Conservation (phyloP, 1,140 invertebrate species). For the Pararge aegeria region DNA sequence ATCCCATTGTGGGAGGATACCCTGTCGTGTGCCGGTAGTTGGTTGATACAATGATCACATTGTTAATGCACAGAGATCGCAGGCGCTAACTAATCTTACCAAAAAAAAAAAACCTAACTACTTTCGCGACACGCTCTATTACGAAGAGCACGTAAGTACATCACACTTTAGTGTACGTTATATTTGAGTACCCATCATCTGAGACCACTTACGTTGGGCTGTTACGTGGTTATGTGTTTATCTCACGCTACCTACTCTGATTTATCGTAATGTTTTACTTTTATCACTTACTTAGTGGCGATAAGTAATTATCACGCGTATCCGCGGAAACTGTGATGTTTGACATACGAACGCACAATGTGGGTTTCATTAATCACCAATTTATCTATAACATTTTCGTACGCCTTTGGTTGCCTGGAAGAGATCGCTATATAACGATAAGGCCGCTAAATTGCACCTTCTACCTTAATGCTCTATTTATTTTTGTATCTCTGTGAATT, state of each 20-base stretch:
- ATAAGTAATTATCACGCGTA: not conserved
- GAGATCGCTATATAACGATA: too few relatives aligned
- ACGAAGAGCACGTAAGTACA: not conserved
- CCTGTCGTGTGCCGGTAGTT: too few relatives aligned
- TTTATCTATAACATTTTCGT: too few relatives aligned
- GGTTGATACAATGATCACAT: too few relatives aligned
- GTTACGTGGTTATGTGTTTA: not conserved
- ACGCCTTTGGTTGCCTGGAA: too few relatives aligned
- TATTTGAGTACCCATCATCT: not conserved
- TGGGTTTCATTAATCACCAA: too few relatives aligned
- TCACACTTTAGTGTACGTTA: not conserved
- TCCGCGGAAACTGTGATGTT: too few relatives aligned
- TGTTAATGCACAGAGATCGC: not conserved
- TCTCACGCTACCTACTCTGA: not conserved
- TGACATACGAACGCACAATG: too few relatives aligned
- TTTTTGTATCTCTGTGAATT: too few relatives aligned
- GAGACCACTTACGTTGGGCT: not conserved
- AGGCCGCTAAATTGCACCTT: too few relatives aligned
- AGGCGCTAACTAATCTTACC: not conserved
- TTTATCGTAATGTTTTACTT: not conserved
- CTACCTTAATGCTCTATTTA: too few relatives aligned
- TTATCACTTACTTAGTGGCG: not conserved
- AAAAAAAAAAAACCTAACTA: not conserved
- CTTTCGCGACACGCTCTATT: not conserved
- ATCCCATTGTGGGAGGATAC: too few relatives aligned